Evolutionary conservation across 53 echinoderm and acorn worm species (phyloP).

Genomic region (Apostichopus leukothele): DNA sequence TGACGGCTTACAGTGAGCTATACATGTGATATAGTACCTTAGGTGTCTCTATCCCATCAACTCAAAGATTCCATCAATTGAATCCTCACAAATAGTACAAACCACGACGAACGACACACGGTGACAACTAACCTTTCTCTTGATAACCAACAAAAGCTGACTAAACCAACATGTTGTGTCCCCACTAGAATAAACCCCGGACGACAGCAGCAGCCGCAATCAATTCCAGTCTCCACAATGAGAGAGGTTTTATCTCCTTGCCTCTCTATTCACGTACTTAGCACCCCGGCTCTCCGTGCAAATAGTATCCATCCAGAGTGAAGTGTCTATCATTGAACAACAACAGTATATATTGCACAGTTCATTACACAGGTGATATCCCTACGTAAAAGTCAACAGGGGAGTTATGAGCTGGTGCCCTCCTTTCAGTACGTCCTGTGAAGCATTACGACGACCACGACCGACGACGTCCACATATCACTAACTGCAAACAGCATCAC

Average conservation of each 20-base stretch:
- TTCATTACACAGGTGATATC: conserved; percentile 44
- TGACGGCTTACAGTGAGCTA: too few relatives aligned
- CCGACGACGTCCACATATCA: too few relatives aligned
- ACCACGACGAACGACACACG: neutral
- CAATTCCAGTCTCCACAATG: neutral
- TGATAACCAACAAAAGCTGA: conserved; percentile 7
- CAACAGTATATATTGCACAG: conserved; percentile 28
- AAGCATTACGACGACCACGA: conserved; percentile 11
- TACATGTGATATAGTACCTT: too few relatives aligned
- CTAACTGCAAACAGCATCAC: neutral
- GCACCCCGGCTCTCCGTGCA: conserved; percentile 16
- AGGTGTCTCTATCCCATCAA: too few relatives aligned
- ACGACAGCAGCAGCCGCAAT: neutral
- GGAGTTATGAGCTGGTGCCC: conserved; percentile 33
- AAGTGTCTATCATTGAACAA: conserved; percentile 5
- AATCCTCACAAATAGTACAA: too few relatives aligned
- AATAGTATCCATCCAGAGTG: conserved; percentile 23
- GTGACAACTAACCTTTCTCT: conserved; percentile 23
- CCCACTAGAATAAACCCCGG: conserved; percentile 22
- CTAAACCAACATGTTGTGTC: conserved; percentile 43
- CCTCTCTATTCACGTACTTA: conserved; percentile 10
- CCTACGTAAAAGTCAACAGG: conserved; percentile 12
- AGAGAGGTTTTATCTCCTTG: neutral
- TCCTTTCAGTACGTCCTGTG: conserved; percentile 27
- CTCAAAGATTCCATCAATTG: too few relatives aligned